Conservation (phyloP, 2,797 vertebrate species). For the Sphaeramia orbicularis region DNA sequence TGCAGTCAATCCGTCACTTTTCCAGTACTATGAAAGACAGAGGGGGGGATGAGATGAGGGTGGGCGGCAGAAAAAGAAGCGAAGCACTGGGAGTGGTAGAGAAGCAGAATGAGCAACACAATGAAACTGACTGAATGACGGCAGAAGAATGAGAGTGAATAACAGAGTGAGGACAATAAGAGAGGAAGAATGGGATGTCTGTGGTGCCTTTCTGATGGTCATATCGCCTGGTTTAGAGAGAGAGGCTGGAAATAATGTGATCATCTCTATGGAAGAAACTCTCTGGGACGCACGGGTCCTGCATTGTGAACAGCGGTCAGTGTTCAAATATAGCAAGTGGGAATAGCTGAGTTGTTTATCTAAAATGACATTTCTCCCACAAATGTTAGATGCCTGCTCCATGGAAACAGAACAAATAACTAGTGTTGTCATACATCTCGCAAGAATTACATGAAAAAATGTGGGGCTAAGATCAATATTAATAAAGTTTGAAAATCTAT, state of each 20-base stretch:
- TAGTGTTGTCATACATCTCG: slow-evolving; percentile 13
- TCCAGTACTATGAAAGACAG: slow-evolving; percentile 44
- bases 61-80: neutral
- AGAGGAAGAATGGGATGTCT: slow-evolving; percentile 21
- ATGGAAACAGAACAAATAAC: slow-evolving; percentile 42
- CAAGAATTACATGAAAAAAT: slow-evolving; percentile 38
- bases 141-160: slow-evolving; percentile 22
- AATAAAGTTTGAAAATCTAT: slow-evolving; percentile 32
- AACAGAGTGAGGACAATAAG: slow-evolving; percentile 29
- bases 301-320: slow-evolving; percentile 16
- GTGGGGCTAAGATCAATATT: slow-evolving; percentile 39
- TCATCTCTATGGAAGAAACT: slow-evolving; percentile 51
- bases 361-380: slow-evolving; percentile 25
- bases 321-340: slow-evolving; percentile 13
- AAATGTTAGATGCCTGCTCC: slow-evolving; percentile 29
- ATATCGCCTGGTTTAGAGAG: slow-evolving; percentile 32
- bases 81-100: neutral
- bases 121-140: slow-evolving; percentile 34
- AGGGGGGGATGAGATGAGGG: neutral
- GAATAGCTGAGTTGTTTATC: slow-evolving; percentile 34
- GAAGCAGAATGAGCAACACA: slow-evolving; percentile 41
- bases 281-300: slow-evolving; percentile 25
- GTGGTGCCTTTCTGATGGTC: slow-evolving; percentile 22
- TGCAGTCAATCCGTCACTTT: slow-evolving; percentile 71
- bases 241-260: slow-evolving; percentile 41